These are phyloP conservation scores for Vireo altiloquus DNA, from an alignment of 2,113 vertebrate genomes.

Conservation along the genomic window DNA sequence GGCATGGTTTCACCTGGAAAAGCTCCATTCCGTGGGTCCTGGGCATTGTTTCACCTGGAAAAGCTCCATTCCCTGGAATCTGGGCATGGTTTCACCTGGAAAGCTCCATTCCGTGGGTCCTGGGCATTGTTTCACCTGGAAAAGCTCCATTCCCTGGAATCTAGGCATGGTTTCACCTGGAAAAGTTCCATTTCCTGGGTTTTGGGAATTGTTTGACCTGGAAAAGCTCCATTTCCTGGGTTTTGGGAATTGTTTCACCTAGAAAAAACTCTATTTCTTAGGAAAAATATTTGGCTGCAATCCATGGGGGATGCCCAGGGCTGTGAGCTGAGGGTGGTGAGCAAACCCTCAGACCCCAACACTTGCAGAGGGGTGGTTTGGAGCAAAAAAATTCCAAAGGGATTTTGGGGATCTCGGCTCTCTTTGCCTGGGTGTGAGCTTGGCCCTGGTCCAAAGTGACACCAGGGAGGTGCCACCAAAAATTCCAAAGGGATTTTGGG, in stretches of 20 bases:
- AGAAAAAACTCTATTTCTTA: background rate
- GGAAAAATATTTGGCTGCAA: background rate
- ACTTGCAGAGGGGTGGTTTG: background rate
- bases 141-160: accelerated
- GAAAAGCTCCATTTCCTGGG: accelerated
- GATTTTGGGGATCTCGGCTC: background rate
- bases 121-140: accelerated
- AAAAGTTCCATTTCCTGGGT: accelerated
- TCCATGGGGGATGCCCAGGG: background rate
- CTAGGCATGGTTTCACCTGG: background rate
- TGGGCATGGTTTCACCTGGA: background rate
- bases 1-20: background rate
- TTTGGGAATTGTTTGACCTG: accelerated
- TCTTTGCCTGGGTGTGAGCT: background rate
- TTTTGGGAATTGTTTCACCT: no score
- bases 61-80: accelerated
- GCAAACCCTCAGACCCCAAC: background rate
- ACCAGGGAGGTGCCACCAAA: background rate
- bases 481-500: background rate
- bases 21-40: accelerated
- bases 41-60: background rate
- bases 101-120: background rate
- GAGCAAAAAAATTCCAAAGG: background rate
- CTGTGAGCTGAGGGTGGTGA: background rate
- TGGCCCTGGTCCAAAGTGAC: background rate